Conservation (phyloP, 2,113 vertebrate species). For the Heterotis niloticus region DNA sequence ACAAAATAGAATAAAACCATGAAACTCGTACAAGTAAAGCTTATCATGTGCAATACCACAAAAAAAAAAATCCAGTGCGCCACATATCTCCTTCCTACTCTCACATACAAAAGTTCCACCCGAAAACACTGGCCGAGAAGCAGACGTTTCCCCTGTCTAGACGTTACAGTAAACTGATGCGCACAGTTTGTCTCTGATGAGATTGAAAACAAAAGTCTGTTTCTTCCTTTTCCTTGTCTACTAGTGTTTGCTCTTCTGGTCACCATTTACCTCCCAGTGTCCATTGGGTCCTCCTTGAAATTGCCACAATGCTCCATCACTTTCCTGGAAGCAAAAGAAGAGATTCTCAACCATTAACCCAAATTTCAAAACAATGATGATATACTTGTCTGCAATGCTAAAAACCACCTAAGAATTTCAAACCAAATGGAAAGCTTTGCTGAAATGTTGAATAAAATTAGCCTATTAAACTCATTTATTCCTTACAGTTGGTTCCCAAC, state of each 20-base stretch:
- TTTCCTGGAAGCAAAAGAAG: slow-evolving; percentile 69
- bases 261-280: slow-evolving; percentile 83
- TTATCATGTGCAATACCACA: slow-evolving; percentile 69
- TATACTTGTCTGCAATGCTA: not conserved
- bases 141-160: slow-evolving; percentile 52
- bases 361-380: not conserved
- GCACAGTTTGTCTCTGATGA: slow-evolving; percentile 61
- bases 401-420: no score
- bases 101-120: not conserved
- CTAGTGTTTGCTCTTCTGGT: slow-evolving; percentile 6
- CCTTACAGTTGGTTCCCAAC: no score
- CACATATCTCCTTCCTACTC: slow-evolving; percentile 48
- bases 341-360: not conserved
- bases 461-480: no score
- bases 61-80: slow-evolving; percentile 51
- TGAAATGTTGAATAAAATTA: no score
- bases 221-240: slow-evolving; percentile 5
- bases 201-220: slow-evolving; percentile 42
- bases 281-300: slow-evolving; percentile 96
- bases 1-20: slow-evolving; percentile 19
- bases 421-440: no score
- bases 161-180: slow-evolving; percentile 61
- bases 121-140: slow-evolving; percentile 36
- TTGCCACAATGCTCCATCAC: slow-evolving; percentile 91
- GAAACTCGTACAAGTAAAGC: slow-evolving; percentile 27